A percentile compares a stretch with the other conserved stretches of the same genome.
Evolutionary conservation across 2,797 vertebrate genomes (phyloP).

Genomic region (Eremophila alpestris): DNA sequence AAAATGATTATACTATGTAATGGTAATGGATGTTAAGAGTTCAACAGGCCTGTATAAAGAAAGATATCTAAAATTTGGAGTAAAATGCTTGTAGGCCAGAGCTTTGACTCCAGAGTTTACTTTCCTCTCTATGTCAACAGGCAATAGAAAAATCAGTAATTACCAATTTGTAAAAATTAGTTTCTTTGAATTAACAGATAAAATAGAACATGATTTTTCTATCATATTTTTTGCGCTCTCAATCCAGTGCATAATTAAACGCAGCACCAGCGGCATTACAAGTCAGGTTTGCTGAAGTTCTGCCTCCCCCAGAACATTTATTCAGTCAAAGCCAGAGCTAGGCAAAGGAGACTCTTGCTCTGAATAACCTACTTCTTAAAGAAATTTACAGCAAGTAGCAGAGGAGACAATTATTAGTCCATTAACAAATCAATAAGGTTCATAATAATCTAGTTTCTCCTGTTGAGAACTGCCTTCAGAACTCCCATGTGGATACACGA

Average conservation of each 20-base stretch:
- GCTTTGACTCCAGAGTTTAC: neutral
- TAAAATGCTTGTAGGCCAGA: neutral
- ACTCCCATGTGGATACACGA: neutral
- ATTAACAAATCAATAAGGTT: constrained; percentile 27
- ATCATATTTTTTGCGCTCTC: neutral
- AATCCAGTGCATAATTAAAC: neutral
- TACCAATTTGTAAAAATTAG: neutral
- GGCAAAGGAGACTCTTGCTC: neutral
- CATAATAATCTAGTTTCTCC: neutral
- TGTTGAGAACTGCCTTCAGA: neutral
- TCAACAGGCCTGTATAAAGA: neutral
- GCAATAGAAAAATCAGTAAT: neutral
- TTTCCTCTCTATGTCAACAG: neutral
- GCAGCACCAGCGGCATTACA: neutral
- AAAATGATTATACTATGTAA: neutral
- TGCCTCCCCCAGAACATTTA: neutral
- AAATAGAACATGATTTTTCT: neutral
- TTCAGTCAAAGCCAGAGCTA: neutral
- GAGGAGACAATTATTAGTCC: neutral
- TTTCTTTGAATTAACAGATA: neutral
- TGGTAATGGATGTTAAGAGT: neutral
- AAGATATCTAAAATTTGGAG: neutral
- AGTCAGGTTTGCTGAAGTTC: neutral
- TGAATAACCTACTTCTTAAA: neutral
- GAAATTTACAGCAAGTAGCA: neutral